Percentiles rank a stretch among this genome's conserved stretches.
Evolutionary conservation across 2,888 invertebrate genomes (phyloP).

Genomic region (Helleia helle): DNA sequence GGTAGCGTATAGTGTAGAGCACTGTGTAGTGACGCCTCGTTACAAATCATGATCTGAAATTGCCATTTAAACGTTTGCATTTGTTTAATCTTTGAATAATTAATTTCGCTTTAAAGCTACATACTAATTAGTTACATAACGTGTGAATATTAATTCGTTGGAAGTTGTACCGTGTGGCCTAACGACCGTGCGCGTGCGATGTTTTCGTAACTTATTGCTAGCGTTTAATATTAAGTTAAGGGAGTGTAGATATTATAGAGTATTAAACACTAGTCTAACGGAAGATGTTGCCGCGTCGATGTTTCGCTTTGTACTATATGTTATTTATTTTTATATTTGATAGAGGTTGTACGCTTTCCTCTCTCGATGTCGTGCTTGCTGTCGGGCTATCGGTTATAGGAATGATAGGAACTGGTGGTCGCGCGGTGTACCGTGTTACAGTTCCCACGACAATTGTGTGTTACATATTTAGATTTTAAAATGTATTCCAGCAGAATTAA

Average conservation of each 20-base stretch:
- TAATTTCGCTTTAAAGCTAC: conserved; percentile 4
- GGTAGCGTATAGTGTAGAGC: too few relatives aligned
- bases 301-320: conserved; percentile 69
- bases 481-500: not conserved
- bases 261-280: conserved; percentile 68
- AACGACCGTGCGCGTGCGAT: conserved; percentile 23
- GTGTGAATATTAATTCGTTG: conserved; percentile 15
- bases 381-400: conserved; percentile 51
- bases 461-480: not conserved
- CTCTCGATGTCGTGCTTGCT: conserved; percentile 42
- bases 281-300: conserved; percentile 69
- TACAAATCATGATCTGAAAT: conserved; percentile 13
- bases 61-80: conserved; percentile 12
- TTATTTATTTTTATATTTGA: conserved; percentile 66
- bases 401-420: not conserved
- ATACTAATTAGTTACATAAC: conserved; percentile 17
- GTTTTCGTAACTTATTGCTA: conserved; percentile 24
- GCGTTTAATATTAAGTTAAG: conserved; percentile 30
- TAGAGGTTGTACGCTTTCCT: conserved; percentile 55
- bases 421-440: not conserved
- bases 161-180: conserved; percentile 24
- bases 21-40: conserved; percentile 9
- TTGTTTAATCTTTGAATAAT: conserved; percentile 6
- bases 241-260: conserved; percentile 61
- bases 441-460: not conserved